phyloP scores from a whole-genome alignment of 2,797 vertebrate species.

The Amblyraja radiata region DNA sequence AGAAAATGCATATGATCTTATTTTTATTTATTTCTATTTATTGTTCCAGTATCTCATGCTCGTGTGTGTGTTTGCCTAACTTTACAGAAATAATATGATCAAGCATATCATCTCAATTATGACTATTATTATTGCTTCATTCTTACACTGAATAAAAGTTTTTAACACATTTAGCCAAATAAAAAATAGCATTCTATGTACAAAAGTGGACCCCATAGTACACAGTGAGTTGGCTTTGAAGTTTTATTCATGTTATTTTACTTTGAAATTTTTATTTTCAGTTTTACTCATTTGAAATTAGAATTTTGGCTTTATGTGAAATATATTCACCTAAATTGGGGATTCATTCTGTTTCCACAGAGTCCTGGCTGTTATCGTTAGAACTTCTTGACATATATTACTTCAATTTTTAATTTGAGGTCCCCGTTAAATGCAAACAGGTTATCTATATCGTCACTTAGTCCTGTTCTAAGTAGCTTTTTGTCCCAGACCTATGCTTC shows the following conservation, averaged over 20 bases:
- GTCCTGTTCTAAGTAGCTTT: not conserved
- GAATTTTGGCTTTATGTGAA: not conserved
- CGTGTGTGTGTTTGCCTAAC: no score
- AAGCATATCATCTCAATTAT: not conserved
- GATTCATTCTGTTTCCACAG: not conserved
- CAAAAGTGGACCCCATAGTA: not conserved
- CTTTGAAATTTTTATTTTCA: not conserved
- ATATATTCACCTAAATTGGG: not conserved
- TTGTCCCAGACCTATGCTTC: not conserved
- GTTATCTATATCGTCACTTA: not conserved
- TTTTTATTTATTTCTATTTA: not conserved
- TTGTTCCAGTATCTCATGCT: no score
- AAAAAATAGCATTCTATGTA: not conserved
- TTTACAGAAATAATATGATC: not conserved
- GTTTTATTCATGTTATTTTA: not conserved
- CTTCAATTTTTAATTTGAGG: not conserved
- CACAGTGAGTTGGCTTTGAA: not conserved
- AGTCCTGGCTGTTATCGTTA: not conserved
- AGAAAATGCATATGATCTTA: not conserved
- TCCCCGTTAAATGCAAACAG: no score
- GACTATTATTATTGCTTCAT: not conserved
- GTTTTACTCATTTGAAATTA: not conserved
- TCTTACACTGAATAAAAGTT: not conserved
- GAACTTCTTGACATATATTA: not conserved
- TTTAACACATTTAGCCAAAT: not conserved